Evolutionary conservation across 1,140 invertebrate genomes (phyloP), one percentile per base, ranked within the genome.

Genomic region (Ectropis grisescens): DNA sequence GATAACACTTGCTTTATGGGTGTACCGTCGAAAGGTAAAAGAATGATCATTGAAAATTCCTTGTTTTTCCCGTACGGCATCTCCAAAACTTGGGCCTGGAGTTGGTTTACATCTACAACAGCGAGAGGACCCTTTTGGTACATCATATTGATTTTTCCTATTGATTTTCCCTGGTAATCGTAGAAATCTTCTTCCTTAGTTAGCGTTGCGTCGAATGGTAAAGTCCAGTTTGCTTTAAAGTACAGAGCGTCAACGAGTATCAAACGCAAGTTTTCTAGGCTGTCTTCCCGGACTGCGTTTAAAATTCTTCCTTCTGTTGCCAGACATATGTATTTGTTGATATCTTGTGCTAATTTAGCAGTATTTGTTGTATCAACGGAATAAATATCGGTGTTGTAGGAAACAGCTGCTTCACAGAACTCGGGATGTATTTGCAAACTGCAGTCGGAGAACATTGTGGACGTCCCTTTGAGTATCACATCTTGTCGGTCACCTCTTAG

Each of bases 161-260:
- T 74, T 28, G 45, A 52, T 43, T 71, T 80, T 2, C 80, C 76
- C 44, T 80, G 76, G 8, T 70, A 74, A 39, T 83, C 76, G 37
- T 82, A 84, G 44, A 85, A 85, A 0, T 54, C 37, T 41, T 81
- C 80, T 15, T 57, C 51, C 35, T 57, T 70, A 0, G 91, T 93
- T 1, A 64, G 58, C 1, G 68, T 62, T 9, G 67, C 67, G 48
- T 91, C 84, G 51, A 94, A 93, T 1, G 86, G 82, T 19, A 80
- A 70, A 11, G 84, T 74, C 92, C 92, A 94, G 4, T 59, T 68
- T 7, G 89, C 91, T 82, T 91, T 93, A 67, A 94, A 93, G 53
- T 90, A 92, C 28, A 93, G 68, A 0, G 87, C 88, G 47, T 91
- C 92, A 0, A 89, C 86, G 6, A 93, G 49, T 2, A 93, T 65